A percentile compares a stretch with the other conserved stretches of the same genome.
These are phyloP conservation scores for Cladopsammia gracilis DNA, from an alignment of 64 coral and sea anemone species.

Conservation along the genomic window DNA sequence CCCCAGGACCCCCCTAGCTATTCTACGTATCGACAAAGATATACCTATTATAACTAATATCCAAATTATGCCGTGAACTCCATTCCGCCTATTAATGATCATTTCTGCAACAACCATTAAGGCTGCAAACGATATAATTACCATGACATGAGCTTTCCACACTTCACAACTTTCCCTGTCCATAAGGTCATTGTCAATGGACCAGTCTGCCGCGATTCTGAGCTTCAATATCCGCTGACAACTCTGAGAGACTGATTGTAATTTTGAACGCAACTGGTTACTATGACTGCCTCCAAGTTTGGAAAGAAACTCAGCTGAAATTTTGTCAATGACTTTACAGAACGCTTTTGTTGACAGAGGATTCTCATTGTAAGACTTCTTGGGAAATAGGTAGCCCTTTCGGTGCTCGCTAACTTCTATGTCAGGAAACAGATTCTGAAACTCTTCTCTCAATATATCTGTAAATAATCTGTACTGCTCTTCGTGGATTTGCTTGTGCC, in stretches of 20 bases:
- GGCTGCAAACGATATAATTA: constrained; percentile 24
- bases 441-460: not conserved
- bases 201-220: not conserved
- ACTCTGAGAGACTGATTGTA: not conserved
- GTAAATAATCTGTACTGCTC: not conserved
- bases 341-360: not conserved
- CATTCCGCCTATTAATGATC: not conserved
- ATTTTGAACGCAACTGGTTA: not conserved
- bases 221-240: not conserved
- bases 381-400: not conserved
- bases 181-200: not conserved
- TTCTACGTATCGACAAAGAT: no score
- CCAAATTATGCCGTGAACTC: no score
- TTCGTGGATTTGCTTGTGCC: not conserved
- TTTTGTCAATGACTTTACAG: not conserved
- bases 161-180: not conserved
- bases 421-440: not conserved
- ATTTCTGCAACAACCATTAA: not conserved
- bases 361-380: not conserved
- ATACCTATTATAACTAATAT: no score
- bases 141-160: constrained; percentile 7
- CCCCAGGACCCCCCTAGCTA: no score
- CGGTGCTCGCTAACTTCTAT: not conserved
- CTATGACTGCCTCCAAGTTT: not conserved
- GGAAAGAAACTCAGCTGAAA: not conserved